A percentile compares a stretch with the other conserved stretches of the same genome.
Conservation (phyloP, 1,140 invertebrate genomes). For the Neelides sp. region DNA sequence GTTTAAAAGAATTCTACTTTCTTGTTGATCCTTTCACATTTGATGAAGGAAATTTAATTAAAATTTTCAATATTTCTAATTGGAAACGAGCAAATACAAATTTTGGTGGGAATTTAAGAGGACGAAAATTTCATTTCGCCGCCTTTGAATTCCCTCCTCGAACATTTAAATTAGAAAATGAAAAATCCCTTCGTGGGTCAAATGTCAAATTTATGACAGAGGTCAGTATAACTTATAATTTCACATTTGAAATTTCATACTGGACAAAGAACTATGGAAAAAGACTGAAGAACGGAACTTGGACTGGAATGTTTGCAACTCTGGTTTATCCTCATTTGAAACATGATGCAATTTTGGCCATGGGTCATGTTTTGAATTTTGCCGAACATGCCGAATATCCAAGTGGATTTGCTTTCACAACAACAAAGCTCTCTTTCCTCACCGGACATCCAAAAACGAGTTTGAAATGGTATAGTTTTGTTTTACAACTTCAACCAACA, state of each 20-base stretch:
- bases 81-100: background rate
- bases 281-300: constrained; percentile 2
- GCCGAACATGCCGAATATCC: constrained; percentile 2
- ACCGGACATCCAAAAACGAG: constrained; percentile 4
- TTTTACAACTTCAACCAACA: background rate
- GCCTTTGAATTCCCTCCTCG: constrained; percentile 5
- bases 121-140: constrained; percentile 3
- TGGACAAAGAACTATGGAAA: constrained; percentile 3
- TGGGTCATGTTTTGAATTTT: constrained; percentile 3
- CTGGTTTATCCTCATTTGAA: background rate
- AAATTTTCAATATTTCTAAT: background rate
- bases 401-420: background rate
- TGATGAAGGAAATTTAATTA: background rate
- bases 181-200: background rate
- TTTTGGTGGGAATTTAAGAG: constrained; percentile 1
- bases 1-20: no score
- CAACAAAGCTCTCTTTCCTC: background rate
- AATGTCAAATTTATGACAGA: background rate
- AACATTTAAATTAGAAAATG: background rate
- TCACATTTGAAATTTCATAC: constrained; percentile 7
- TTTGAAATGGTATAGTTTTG: background rate
- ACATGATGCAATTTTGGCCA: background rate
- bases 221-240: background rate
- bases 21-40: constrained; percentile 4
- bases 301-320: background rate